Base-by-base conservation (phyloP, 2,113 vertebrate species). In the Nymphicus hollandicus region DNA sequence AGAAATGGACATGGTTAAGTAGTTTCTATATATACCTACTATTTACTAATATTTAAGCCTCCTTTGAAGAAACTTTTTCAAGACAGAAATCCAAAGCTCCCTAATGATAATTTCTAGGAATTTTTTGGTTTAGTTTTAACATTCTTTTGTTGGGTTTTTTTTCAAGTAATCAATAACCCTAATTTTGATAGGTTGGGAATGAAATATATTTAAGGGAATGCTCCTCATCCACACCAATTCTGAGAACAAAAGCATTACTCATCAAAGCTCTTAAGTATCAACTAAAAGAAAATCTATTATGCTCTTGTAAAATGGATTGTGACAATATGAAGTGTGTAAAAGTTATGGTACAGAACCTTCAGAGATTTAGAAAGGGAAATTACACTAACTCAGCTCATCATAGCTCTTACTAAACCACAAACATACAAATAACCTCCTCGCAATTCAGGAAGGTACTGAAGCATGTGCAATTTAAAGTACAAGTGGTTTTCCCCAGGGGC, bases 81-180 rank as follows among this genome's bases (percentile, higher is more conserved):
- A 68, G 16, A 39, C 6, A 74, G 44, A 46, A 80, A 49, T 27
- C 12, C 12, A 53, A 47, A 47, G 17, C 6, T 39, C 18, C 17
- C 16, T 56, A 65, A 63, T 12, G 3, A 63, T 39, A 1, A 56
- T 52, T 72, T 64, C 15, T 22, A 46, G 17, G 4, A 20, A 9
- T 0, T 19, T 53, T 64, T 52, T 17, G 1, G 5, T 56, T 56
- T 43, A 12, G 7, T 15, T 66, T 47, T n/a, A 2, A 5, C 10
- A 80, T 72, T 37, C 6, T 58, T 61, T 65, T 64, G 4, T 17
- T 84, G 6, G 0, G 2, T 1, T n/a, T 15, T 11, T 39, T 20
- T 35, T 71, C 15, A 25, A n/a, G 56, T 35, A 43, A 65, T 39
- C 27, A 76, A 61, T n/a, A 52, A 27, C 3, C 3, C 13, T 27